phyloP scores from a whole-genome alignment of 2,888 invertebrate genomes.

The Masnerella sp. region DNA sequence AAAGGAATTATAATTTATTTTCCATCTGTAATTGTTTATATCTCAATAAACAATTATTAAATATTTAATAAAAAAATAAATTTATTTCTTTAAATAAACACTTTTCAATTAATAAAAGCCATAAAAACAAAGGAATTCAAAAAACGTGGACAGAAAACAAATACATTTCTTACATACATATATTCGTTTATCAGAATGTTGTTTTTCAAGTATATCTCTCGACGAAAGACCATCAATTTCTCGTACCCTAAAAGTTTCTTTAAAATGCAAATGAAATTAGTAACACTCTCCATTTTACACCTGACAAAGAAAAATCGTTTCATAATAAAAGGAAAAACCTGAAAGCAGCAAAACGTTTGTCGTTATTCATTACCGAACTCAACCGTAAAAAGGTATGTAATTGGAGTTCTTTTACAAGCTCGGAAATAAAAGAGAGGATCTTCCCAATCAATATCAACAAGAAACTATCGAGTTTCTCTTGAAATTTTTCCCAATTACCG shows the following conservation, averaged over 20 bases:
- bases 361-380: background rate
- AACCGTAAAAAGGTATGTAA: constrained; percentile 1
- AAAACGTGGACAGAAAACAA: no score
- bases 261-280: constrained; percentile 7
- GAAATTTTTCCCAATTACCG: constrained; percentile 6
- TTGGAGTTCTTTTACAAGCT: constrained; percentile 8
- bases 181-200: no score
- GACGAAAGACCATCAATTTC: no score
- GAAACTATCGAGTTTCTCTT: constrained; percentile 6
- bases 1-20: no score
- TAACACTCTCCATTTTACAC: constrained; percentile 22
- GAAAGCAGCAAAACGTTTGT: background rate
- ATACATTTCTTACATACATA: no score
- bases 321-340: constrained; percentile 6
- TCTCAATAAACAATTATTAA: no score
- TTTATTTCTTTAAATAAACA: no score
- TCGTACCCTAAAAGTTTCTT: constrained; percentile 9
- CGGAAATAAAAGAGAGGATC: background rate
- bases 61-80: no score
- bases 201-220: no score
- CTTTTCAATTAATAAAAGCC: no score
- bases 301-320: constrained; percentile 1
- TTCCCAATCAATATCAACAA: background rate
- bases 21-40: no score
- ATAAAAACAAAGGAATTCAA: no score